These are phyloP conservation scores for Metridium senile DNA, from an alignment of 92 coral and sea anemone species.

Conservation along the genomic window DNA sequence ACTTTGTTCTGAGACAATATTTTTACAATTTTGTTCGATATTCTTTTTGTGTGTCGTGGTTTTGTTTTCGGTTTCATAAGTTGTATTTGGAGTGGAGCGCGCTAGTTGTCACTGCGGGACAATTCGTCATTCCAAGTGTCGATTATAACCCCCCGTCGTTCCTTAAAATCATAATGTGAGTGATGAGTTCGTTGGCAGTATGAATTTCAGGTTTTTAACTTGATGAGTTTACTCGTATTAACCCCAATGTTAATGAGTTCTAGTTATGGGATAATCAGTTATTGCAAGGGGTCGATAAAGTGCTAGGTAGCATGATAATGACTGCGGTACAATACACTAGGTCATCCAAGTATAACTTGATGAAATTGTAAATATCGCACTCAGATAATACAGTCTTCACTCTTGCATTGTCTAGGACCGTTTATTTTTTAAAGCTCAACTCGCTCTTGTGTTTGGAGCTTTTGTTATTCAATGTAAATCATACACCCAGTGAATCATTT, in stretches of 20 bases:
- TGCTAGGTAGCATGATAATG: not conserved
- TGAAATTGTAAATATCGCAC: slow-evolving; percentile 26
- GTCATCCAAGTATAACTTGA: slow-evolving; percentile 1
- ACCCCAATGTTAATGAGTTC: not conserved
- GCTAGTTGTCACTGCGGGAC: slow-evolving; percentile 2
- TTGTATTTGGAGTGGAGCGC: slow-evolving; percentile 17
- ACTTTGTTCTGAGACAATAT: slow-evolving; percentile 7
- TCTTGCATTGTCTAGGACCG: slow-evolving; percentile 13
- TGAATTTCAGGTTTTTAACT: slow-evolving; percentile 3
- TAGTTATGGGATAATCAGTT: slow-evolving; percentile 15
- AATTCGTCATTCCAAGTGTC: slow-evolving; percentile 11
- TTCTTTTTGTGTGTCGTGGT: slow-evolving; percentile 17
- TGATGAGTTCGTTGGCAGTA: slow-evolving; percentile 18
- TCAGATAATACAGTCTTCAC: slow-evolving; percentile 15
- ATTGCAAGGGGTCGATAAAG: slow-evolving; percentile 9
- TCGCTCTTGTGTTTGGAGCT: slow-evolving; percentile 28
- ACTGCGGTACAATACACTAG: too few species aligned
- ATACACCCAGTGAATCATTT: not conserved
- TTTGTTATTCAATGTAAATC: not conserved
- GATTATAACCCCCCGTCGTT: slow-evolving; percentile 22
- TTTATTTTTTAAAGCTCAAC: slow-evolving; percentile 39
- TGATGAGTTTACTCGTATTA: slow-evolving; percentile 17
- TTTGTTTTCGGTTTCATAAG: slow-evolving; percentile 21
- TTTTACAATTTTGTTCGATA: slow-evolving; percentile 16
- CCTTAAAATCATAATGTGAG: slow-evolving; percentile 12